Percentiles rank a stretch among this genome's conserved stretches.
Evolutionary conservation across 2,797 vertebrate species (phyloP).

Genomic region (Peromyscus melanophrys): DNA sequence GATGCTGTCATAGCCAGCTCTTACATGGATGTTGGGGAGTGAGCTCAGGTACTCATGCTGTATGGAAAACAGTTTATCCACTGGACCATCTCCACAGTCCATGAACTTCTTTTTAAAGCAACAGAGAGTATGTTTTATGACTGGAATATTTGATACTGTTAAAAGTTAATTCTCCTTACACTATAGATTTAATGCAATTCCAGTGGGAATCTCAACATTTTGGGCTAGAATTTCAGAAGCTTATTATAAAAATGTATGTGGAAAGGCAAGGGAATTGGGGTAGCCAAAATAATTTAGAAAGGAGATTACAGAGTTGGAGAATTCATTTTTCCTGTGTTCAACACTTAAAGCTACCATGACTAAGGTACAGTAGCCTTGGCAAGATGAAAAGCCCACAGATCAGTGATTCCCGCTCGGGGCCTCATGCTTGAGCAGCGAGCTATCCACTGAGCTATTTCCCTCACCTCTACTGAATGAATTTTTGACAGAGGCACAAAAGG

Average conservation of each 20-base stretch:
- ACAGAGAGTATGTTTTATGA: background rate
- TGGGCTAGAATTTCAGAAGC: background rate
- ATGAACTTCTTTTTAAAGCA: background rate
- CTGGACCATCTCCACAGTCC: background rate
- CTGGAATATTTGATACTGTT: background rate
- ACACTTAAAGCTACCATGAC: background rate
- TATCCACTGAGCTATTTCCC: background rate
- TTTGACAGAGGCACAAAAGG: background rate
- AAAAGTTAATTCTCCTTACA: background rate
- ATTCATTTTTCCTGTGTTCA: background rate
- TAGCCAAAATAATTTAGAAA: background rate
- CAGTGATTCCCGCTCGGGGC: background rate
- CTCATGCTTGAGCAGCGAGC: too few species aligned
- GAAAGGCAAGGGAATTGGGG: constrained; percentile 14
- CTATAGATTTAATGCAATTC: background rate
- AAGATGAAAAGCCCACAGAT: background rate
- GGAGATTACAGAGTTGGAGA: background rate
- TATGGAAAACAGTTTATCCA: background rate
- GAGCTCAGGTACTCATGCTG: background rate
- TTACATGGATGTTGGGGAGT: background rate
- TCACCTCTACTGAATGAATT: background rate
- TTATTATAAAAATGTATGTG: background rate
- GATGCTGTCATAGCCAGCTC: too few species aligned
- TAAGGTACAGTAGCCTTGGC: background rate
- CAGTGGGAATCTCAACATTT: background rate